A percentile compares a stretch with the other conserved stretches of the same genome.
These are phyloP conservation scores for Buceros bicornis DNA, from an alignment of 2,797 vertebrate genomes.

Conservation along the genomic window DNA sequence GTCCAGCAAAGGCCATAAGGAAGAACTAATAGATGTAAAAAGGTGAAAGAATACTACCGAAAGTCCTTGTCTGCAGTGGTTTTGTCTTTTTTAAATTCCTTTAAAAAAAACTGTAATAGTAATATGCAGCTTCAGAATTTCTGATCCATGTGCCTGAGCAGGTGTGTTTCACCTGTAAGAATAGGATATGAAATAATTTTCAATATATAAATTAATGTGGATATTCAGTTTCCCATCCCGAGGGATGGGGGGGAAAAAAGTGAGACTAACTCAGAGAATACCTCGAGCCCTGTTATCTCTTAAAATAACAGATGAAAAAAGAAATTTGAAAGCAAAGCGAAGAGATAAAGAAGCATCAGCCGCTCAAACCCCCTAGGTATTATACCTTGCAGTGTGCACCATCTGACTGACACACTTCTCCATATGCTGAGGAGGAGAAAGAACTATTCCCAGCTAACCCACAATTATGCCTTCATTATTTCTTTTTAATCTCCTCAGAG, in stretches of 20 bases:
- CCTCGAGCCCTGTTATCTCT: slow-evolving; percentile 56
- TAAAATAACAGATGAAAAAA: slow-evolving; percentile 76
- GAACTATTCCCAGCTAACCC: slow-evolving; percentile 77
- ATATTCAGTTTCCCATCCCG: slow-evolving; percentile 20
- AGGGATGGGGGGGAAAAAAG: neutral
- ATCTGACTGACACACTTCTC: slow-evolving; percentile 80
- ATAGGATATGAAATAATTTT: neutral
- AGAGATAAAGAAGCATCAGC: slow-evolving; percentile 73
- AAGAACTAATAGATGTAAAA: neutral
- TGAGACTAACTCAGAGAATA: slow-evolving; percentile 52
- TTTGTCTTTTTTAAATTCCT: neutral
- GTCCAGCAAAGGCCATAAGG: neutral
- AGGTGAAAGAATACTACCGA: neutral
- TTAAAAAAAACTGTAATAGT: neutral
- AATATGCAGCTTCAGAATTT: neutral
- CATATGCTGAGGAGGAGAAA: slow-evolving; percentile 78
- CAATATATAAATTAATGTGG: neutral
- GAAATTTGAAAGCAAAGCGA: slow-evolving; percentile 76
- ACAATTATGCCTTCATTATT: slow-evolving; percentile 80
- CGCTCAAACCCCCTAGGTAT: slow-evolving; percentile 75
- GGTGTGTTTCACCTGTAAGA: slow-evolving; percentile 18
- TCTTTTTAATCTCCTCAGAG: slow-evolving; percentile 76
- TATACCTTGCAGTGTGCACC: slow-evolving; percentile 74
- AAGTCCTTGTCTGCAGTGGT: neutral
- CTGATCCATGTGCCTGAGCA: neutral